Evolutionary conservation across 2,113 vertebrate genomes (phyloP).

Genomic region (Brienomyrus longianalis): DNA sequence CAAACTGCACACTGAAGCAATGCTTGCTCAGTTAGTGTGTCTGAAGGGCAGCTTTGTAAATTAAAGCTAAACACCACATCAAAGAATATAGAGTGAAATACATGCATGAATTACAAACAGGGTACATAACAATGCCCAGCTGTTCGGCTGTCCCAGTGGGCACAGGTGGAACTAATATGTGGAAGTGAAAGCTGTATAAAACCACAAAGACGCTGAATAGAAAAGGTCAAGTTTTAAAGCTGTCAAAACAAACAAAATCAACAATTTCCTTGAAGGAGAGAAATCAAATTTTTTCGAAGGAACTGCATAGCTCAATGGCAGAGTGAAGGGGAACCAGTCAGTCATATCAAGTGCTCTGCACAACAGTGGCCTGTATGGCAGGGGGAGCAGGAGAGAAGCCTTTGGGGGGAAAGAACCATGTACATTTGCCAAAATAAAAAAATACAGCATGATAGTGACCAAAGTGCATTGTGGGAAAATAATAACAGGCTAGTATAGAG

Average conservation of each 20-base stretch:
- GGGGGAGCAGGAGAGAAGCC: not conserved
- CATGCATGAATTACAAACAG: not conserved
- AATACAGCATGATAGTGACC: not conserved
- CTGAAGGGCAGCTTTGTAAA: not conserved
- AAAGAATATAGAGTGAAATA: not conserved
- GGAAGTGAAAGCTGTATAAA: not conserved
- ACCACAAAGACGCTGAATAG: not conserved
- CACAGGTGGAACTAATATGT: not conserved
- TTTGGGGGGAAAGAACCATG: not conserved
- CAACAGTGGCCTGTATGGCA: not conserved
- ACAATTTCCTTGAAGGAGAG: not conserved
- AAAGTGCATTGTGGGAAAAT: not conserved
- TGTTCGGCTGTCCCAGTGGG: not conserved
- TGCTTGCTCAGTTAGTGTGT: too few species aligned
- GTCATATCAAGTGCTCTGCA: not conserved
- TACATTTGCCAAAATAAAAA: not conserved
- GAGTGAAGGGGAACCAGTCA: not conserved
- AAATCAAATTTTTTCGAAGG: not conserved
- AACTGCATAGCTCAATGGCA: not conserved
- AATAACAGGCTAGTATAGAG: not conserved
- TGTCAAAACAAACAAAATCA: not conserved
- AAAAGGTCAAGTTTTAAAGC: not conserved
- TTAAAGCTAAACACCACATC: not conserved
- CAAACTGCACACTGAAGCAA: too few species aligned
- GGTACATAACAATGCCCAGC: not conserved